phyloP scores from a whole-genome alignment of 1,140 invertebrate species.

The Euwallacea similis region DNA sequence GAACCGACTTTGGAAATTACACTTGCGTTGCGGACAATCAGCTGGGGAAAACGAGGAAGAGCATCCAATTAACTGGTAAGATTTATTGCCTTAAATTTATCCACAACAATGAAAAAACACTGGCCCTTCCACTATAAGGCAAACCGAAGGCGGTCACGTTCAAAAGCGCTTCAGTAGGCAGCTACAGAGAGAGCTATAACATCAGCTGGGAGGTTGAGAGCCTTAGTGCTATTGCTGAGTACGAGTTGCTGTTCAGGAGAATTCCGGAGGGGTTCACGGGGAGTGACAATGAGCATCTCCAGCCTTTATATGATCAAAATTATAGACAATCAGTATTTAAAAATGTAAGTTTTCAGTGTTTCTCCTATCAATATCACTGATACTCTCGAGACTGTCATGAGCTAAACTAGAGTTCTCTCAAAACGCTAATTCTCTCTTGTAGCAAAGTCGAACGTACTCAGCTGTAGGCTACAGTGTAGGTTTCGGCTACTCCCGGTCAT shows the following conservation, averaged over 20 bases:
- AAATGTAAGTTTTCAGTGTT: background rate
- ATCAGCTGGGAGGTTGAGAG: constrained; percentile 69
- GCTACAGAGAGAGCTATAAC: constrained; percentile 66
- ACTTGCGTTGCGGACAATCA: constrained; percentile 69
- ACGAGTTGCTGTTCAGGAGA: constrained; percentile 65
- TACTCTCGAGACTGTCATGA: too few relatives aligned
- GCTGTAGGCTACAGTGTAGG: constrained; percentile 43
- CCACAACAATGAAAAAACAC: too few relatives aligned
- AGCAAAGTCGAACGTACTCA: constrained; percentile 50
- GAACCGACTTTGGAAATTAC: constrained; percentile 70
- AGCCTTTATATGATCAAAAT: constrained; percentile 55
- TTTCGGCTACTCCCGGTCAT: constrained; percentile 46
- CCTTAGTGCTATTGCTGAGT: constrained; percentile 66
- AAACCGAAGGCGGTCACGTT: constrained; percentile 66
- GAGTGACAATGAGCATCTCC: constrained; percentile 54
- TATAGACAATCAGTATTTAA: constrained; percentile 45
- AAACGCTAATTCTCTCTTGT: background rate
- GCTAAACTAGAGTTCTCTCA: too few relatives aligned
- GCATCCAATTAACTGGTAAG: constrained; percentile 66
- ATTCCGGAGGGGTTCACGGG: constrained; percentile 58
- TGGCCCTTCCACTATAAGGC: constrained; percentile 33
- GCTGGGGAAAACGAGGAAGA: constrained; percentile 64
- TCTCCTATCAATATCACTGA: too few relatives aligned
- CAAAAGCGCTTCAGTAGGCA: constrained; percentile 62
- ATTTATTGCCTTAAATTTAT: constrained; percentile 14